Evolutionary conservation across 2,888 invertebrate species (phyloP).

Genomic region (Polymixis flavicincta): DNA sequence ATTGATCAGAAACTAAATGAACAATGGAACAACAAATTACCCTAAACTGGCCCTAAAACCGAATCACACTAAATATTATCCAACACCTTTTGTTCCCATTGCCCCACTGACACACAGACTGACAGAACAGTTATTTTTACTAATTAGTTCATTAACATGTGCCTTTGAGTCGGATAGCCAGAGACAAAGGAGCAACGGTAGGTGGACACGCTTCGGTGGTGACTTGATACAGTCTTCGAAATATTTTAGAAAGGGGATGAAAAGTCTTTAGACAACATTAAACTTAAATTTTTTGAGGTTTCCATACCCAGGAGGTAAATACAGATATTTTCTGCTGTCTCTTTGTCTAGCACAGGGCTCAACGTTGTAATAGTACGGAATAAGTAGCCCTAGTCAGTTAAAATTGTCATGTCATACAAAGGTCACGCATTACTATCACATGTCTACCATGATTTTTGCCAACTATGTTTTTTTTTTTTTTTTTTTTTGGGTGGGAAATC

Average conservation of each 20-base stretch:
- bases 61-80: constrained; percentile 52
- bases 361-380: neutral
- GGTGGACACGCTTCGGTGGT: constrained; percentile 52
- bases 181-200: constrained; percentile 74
- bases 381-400: neutral
- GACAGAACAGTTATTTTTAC: constrained; percentile 58
- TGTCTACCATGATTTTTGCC: no score
- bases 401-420: neutral
- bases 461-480: no score
- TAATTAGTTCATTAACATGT: constrained; percentile 56
- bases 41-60: constrained; percentile 16
- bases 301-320: neutral
- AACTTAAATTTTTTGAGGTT: neutral
- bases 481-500: no score
- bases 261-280: neutral
- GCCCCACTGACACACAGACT: constrained; percentile 70
- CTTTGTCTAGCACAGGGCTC: neutral
- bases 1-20: neutral
- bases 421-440: neutral
- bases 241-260: constrained; percentile 19
- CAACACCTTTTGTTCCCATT: constrained; percentile 53
- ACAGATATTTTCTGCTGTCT: neutral
- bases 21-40: constrained; percentile 30
- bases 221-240: constrained; percentile 27
- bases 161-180: constrained; percentile 29